phyloP scores from a whole-genome alignment of 64 coral and sea anemone species.

The Stichodactyla mertensii region DNA sequence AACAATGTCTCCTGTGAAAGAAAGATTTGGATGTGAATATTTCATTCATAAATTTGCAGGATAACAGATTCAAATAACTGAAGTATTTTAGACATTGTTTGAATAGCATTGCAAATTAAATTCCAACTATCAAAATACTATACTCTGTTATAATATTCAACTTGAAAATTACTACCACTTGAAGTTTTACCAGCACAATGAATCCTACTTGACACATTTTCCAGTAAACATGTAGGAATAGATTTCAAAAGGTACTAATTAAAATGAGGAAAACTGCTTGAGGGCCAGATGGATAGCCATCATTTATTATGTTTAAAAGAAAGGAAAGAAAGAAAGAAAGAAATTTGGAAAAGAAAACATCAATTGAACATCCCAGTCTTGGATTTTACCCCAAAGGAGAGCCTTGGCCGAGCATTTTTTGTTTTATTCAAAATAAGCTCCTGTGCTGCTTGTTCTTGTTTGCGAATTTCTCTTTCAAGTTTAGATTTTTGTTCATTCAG shows the following conservation, averaged over 20 bases:
- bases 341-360: neutral
- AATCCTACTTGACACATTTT: too few relatives aligned
- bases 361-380: slow-evolving; percentile 32
- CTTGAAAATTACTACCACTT: too few relatives aligned
- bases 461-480: slow-evolving; percentile 85
- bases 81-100: too few relatives aligned
- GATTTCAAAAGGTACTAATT: neutral
- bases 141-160: too few relatives aligned
- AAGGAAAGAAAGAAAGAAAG: neutral
- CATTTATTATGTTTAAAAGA: too few relatives aligned
- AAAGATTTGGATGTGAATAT: neutral
- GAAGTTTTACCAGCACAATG: too few relatives aligned
- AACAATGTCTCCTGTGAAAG: neutral
- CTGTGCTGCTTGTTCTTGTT: slow-evolving; percentile 90
- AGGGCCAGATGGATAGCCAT: too few relatives aligned
- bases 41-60: neutral
- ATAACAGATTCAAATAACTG: too few relatives aligned
- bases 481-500: slow-evolving; percentile 79
- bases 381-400: slow-evolving; percentile 84
- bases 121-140: too few relatives aligned
- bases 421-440: slow-evolving; percentile 97
- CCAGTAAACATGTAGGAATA: neutral
- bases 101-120: too few relatives aligned
- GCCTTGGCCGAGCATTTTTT: slow-evolving; percentile 82
- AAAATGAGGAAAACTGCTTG: too few relatives aligned